Evolutionary conservation across 2,797 vertebrate species (phyloP), one percentile per base, ranked within the genome.

Genomic region (Gymnothorax javanicus): DNA sequence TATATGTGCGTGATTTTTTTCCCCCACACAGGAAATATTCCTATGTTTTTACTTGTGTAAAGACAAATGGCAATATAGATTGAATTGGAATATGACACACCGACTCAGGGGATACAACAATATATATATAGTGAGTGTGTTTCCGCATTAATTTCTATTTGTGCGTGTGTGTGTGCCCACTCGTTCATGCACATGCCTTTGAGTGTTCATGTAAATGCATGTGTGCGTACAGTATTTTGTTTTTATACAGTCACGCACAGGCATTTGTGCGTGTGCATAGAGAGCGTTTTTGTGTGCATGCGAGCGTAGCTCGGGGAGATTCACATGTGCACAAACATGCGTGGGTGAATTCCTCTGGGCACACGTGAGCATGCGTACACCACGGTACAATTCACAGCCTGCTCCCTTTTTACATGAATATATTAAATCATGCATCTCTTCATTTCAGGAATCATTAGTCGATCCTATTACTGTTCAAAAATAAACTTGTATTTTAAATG

Each of bases 131-230:
- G 12, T 58, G 43, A 77, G 64, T 59, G 56, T 67, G 50, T 85
- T 43, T 7, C 56, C 33, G 89, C 33, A 43, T 43, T 43, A 43
- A 43, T 43, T 43, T 1, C 33, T 43, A 43, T 43, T 43, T 90
- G 92, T 91, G 92, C 90, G 89, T 94, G 91, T 93, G 88, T 87
- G 85, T 82, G 11, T 59, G 84, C 43, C 87, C 0, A 83, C 54
- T 87, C 84, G 81, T 58, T 59, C 84, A 50, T 86, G 52, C 50
- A 85, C 67, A 2, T 27, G 82, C 33, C n/a, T 60, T 58, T 11
- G 82, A n/a, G 82, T 59, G 23, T 58, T 23, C 12, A 23, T 82
- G 25, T 56, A 12, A n/a, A 15, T 82, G 79, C 6, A 13, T 12
- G 43, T 33, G 12, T 54, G 3, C 59, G 23, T 27, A 52, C 17